Evolutionary conservation across 2,797 vertebrate genomes (phyloP).

Genomic region (Martes flavigula): DNA sequence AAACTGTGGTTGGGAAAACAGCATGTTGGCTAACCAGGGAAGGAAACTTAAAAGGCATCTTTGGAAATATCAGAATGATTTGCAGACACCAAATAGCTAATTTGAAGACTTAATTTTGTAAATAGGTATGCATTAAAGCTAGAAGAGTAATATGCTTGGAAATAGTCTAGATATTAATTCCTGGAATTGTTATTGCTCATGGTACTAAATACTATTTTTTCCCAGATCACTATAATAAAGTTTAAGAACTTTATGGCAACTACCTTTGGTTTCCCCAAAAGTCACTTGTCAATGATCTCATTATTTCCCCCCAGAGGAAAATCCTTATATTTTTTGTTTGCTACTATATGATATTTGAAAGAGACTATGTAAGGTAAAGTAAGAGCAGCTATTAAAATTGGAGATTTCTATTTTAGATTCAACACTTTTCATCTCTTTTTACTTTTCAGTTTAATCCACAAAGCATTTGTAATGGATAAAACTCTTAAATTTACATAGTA

Average conservation of each 20-base stretch:
- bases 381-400: not conserved
- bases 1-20: not conserved
- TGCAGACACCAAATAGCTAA: constrained; percentile 58
- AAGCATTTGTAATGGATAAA: not conserved
- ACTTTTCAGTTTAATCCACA: not conserved
- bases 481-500: not conserved
- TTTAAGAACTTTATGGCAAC: not conserved
- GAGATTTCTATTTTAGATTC: not conserved
- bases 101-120: constrained; percentile 56
- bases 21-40: constrained; percentile 41
- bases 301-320: not conserved
- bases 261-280: not conserved
- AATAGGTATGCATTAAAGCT: constrained; percentile 65
- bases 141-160: not conserved
- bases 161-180: not conserved
- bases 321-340: not conserved
- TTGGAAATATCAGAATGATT: constrained; percentile 42
- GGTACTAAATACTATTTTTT: not conserved
- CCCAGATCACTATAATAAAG: not conserved
- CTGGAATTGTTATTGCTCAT: not conserved
- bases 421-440: not conserved
- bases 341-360: not conserved
- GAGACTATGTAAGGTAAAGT: too few species aligned
- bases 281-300: not conserved
- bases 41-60: constrained; percentile 58